Evolutionary conservation across 2,113 vertebrate genomes (phyloP), one percentile per base, ranked within the genome.

Genomic region (Anser cygnoides): DNA sequence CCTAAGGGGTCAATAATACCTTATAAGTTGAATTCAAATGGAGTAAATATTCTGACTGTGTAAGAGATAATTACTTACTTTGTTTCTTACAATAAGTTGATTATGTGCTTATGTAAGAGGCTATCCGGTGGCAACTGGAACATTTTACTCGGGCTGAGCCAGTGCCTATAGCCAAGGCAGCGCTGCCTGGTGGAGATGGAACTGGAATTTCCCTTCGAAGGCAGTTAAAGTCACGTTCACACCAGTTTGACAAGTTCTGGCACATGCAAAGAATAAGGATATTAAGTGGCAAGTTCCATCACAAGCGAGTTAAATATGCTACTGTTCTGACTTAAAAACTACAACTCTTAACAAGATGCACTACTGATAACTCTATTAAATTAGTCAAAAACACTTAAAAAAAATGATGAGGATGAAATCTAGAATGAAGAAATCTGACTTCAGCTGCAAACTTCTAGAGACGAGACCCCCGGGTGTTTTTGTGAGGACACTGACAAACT

Each of bases 51-150:
- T 85, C 74, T 73, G 39, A 81, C 49, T 50, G 49, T 55, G 19
- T 70, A 73, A 61, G 31, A 87, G 41, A 76, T 83, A 85, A 93
- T 71, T 54, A 71, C 50, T 84, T 82, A 71, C 54, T 91, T 80
- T 74, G 54, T 91, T 94, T 76, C 91, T 92, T 87, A 87, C 82
- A 16, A 4, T 92, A 97, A 96, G 94, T 90, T 91, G 87, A 91
- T 97, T 92, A 95, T 43, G 75, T 63, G 63, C 84, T 96, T 96
- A 95, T 67, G 63, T 58, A 94, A 96, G 59, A 89, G 71, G 67
- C 63, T 87, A 71, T 84, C 75, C 0, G 1, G 77, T 58, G 35
- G 84, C 80, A 92, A 57, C 62, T n/a, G 26, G 62, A 85, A 66
- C 0, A 0, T 76, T 89, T 82, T 29, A 26, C 41, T 77, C 33